These are phyloP conservation scores for Eristalis arbustorum DNA, from an alignment of 2,888 invertebrate species.

Conservation along the genomic window DNA sequence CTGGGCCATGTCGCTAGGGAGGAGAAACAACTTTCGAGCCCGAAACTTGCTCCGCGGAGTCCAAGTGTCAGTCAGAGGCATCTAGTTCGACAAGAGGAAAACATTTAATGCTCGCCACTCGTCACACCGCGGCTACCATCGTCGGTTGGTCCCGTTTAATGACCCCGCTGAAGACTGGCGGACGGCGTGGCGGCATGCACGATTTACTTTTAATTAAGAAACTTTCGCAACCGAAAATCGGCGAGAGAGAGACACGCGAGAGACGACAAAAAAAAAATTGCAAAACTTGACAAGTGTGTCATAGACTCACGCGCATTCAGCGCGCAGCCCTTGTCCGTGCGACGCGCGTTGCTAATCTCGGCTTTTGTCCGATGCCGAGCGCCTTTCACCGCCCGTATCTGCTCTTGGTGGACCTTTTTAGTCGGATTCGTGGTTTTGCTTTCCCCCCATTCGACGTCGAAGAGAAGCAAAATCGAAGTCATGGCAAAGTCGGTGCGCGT, in stretches of 20 bases:
- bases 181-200: not conserved
- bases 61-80: conserved; percentile 7
- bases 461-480: not conserved
- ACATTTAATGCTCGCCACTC: not conserved
- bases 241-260: not conserved
- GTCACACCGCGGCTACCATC: not conserved
- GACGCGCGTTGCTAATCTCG: not conserved
- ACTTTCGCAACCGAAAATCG: conserved; percentile 6
- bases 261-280: not conserved
- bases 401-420: not conserved
- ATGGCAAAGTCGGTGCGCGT: not conserved
- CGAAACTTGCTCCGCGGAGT: conserved; percentile 29
- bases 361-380: not conserved
- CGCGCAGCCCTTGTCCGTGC: not conserved
- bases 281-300: conserved; percentile 14
- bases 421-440: not conserved
- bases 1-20: conserved; percentile 4
- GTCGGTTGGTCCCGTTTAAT: conserved; percentile 27
- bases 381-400: conserved; percentile 18
- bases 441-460: not conserved
- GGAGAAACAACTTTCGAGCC: conserved; percentile 22
- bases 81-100: conserved; percentile 31
- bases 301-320: conserved; percentile 26
- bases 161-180: conserved; percentile 11
- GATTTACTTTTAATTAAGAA: conserved; percentile 2